phyloP scores from a whole-genome alignment of 2,888 invertebrate genomes.

The Tinea trinotella region DNA sequence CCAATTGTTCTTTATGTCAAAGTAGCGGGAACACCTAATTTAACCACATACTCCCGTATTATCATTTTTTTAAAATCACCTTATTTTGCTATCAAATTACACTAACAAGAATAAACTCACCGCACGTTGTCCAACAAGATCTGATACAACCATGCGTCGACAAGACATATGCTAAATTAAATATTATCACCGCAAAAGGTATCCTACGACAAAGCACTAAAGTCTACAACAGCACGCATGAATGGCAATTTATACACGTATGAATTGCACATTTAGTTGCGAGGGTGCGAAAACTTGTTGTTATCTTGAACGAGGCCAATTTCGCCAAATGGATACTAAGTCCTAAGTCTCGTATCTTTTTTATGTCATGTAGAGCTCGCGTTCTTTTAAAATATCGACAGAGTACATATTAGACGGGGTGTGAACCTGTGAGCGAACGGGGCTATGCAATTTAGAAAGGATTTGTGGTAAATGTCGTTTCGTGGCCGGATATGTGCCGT shows the following conservation, averaged over 20 bases:
- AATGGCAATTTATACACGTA: slow-evolving; percentile 53
- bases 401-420: slow-evolving; percentile 36
- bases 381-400: slow-evolving; percentile 67
- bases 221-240: slow-evolving; percentile 26
- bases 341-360: slow-evolving; percentile 68
- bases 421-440: slow-evolving; percentile 36
- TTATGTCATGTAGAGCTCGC: slow-evolving; percentile 53
- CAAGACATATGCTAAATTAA: slow-evolving; percentile 52
- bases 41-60: too few relatives aligned
- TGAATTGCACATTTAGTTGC: slow-evolving; percentile 68
- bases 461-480: slow-evolving; percentile 44
- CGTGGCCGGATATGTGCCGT: slow-evolving; percentile 8
- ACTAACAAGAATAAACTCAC: slow-evolving; percentile 44
- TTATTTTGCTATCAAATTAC: slow-evolving; percentile 26
- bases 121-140: slow-evolving; percentile 50
- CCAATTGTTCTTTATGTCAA: too few relatives aligned
- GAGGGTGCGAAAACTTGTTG: slow-evolving; percentile 72
- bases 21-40: too few relatives aligned
- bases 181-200: slow-evolving; percentile 22
- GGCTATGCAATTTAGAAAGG: slow-evolving; percentile 60
- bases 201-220: slow-evolving; percentile 25
- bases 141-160: slow-evolving; percentile 52
- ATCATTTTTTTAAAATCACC: too few relatives aligned
- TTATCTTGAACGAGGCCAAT: slow-evolving; percentile 71
- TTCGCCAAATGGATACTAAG: slow-evolving; percentile 73